Base-by-base conservation (phyloP, 2,113 vertebrate genomes). In the Spilogale gracilis region DNA sequence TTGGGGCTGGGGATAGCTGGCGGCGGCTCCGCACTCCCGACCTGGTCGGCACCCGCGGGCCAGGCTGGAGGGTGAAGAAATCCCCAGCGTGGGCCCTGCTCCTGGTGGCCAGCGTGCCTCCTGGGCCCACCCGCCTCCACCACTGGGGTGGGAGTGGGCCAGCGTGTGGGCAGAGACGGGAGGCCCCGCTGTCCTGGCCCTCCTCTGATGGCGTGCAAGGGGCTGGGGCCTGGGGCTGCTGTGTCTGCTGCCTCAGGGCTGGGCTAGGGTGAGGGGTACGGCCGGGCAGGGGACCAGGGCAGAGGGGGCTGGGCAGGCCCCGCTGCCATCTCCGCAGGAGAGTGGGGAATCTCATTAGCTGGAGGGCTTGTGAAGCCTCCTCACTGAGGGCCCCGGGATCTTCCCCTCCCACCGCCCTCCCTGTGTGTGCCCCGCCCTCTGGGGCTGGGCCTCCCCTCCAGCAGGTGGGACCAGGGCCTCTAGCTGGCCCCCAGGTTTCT, bases 391-490 rank as follows among this genome's bases (percentile, higher is more conserved):
- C 73, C 65, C 11, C 1, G 54, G 0, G 9, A 65, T 76, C 86
- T 81, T 83, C 73, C 88, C 52, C 38, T 27, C 56, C 48, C 13
- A 0, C 43, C 4, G 5, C 38, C 65, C 32, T 0, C 52, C 63
- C 48, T 5, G 45, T 3, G 56, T 0, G 0, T 0, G 18, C 0
- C 2, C 50, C 50, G 45, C 65, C 65, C 2, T 7, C 18, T 14
- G 71, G 58, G 78, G 56, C 86, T 7, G 65, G 69, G 69, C 0
- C 60, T 50, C 18, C 50, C 45, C 2, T 60, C 58, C 7, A 6
- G 63, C 79, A 20, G 52, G 61, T 10, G 7, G 50, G 0, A 9
- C 27, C 38, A 7, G 20, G 45, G 79, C 45, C 48, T 9, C 12
- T 1, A 1, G n/a, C 10, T 38, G 67, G 16, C 67, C 32, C 27